These are phyloP conservation scores for Ypsolopha sequella DNA, from an alignment of 2,888 invertebrate genomes.

Conservation along the genomic window DNA sequence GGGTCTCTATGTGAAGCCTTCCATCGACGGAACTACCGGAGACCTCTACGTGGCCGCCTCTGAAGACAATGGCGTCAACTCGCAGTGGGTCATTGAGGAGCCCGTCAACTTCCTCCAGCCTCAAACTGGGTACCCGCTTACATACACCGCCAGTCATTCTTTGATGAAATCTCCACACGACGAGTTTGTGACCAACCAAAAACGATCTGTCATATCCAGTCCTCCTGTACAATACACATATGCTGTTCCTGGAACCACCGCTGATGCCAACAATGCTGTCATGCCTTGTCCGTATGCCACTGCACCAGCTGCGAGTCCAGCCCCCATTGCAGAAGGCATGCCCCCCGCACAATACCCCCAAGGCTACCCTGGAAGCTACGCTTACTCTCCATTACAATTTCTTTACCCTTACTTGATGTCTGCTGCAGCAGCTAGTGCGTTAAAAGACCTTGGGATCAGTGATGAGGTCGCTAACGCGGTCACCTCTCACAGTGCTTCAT, in stretches of 20 bases:
- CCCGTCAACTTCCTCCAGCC: slow-evolving; percentile 43
- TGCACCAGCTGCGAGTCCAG: not conserved
- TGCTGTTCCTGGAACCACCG: not conserved
- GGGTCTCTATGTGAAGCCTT: slow-evolving; percentile 52
- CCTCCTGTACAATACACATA: slow-evolving; percentile 34
- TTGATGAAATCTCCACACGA: slow-evolving; percentile 6
- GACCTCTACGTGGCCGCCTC: slow-evolving; percentile 59
- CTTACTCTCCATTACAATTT: slow-evolving; percentile 37
- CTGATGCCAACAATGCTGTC: not conserved
- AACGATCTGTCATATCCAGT: slow-evolving; percentile 32
- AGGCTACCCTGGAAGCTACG: not conserved
- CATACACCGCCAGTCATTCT: slow-evolving; percentile 18
- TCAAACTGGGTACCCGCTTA: slow-evolving; percentile 22
- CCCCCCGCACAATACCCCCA: not conserved
- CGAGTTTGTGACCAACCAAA: slow-evolving; percentile 27
- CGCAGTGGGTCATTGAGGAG: slow-evolving; percentile 54
- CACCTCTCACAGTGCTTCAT: not conserved
- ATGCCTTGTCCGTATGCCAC: not conserved
- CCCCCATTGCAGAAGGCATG: not conserved
- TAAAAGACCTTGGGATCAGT: slow-evolving; percentile 33
- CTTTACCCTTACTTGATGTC: slow-evolving; percentile 52
- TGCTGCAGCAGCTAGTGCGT: slow-evolving; percentile 37
- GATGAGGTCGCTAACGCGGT: slow-evolving; percentile 24
- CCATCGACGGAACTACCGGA: slow-evolving; percentile 49
- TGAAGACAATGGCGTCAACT: slow-evolving; percentile 45